Evolutionary conservation across 2,113 vertebrate species (phyloP), one percentile per base, ranked within the genome.

Genomic region (Notiomystis cincta): DNA sequence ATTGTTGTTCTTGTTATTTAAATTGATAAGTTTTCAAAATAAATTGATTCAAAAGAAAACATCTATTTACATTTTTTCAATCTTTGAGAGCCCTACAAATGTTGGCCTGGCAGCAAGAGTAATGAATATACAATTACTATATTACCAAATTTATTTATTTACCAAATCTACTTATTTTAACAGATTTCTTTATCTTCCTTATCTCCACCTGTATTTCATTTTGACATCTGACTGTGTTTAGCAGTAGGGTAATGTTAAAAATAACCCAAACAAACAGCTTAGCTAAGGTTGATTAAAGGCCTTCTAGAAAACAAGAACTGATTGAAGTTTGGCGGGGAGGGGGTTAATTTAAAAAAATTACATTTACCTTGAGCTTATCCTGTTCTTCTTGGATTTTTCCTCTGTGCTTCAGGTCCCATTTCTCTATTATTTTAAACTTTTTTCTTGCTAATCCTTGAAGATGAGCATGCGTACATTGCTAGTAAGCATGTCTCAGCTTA

Each of bases 271-370:
- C 33, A 82, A 72, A 25, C 45, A 50, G 21, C 82, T 95, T 91
- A 62, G 42, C 38, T 89, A 78, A 89, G 66, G 76, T 51, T 83
- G 75, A 62, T 71, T 72, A 79, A 92, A 83, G 15, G 62, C 28
- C 79, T 95, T 88, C 75, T 85, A 82, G 75, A 65, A 94, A 92
- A 82, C 18, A 87, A 76, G 81, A 93, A 75, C 31, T 45, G 44
- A 64, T 87, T 69, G 48, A 82, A 79, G 28, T 75, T 73, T 50
- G 33, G n/a, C n/a, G 1, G 4, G 11, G 40, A 7, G 7, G 10
- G 19, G 21, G n/a, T n/a, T 75, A 9, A 65, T 79, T 72, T 13
- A 57, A 54, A 80, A 95, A 44, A 40, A 47, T 28, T 4, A 18
- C 66, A 54, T 73, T 94, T 96, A 81, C 72, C 61, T 84, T 66